Evolutionary conservation across 2,888 invertebrate species (phyloP).

Genomic region (Drosophila prostipennis): DNA sequence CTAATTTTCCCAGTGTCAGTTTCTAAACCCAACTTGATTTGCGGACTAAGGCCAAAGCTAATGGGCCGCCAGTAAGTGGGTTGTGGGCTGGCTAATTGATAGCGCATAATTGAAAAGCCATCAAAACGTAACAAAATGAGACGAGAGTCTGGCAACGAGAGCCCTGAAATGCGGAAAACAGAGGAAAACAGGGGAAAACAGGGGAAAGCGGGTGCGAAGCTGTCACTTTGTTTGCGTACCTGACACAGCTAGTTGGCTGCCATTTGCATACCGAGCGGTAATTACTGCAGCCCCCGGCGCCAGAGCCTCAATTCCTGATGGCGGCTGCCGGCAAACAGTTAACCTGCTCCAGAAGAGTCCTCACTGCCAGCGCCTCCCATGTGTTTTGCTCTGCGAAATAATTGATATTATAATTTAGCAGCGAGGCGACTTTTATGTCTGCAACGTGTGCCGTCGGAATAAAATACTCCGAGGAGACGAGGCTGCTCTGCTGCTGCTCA

Average conservation of each 20-base stretch:
- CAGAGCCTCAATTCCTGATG: slow-evolving; percentile 3
- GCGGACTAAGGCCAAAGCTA: slow-evolving; percentile 13
- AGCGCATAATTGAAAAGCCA: slow-evolving; percentile 44
- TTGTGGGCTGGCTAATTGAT: slow-evolving; percentile 40
- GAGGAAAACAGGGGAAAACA: too few species aligned
- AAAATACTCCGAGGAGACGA: slow-evolving; percentile 29
- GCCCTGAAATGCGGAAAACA: neutral
- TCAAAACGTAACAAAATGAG: slow-evolving; percentile 32
- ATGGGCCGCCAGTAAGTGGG: slow-evolving; percentile 35
- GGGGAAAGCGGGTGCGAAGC: slow-evolving; percentile 10
- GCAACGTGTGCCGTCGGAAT: slow-evolving; percentile 43
- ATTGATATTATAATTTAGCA: slow-evolving; percentile 62
- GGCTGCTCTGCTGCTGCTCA: neutral
- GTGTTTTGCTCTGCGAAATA: slow-evolving; percentile 49
- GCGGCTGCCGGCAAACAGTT: slow-evolving; percentile 13
- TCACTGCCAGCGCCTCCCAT: slow-evolving; percentile 6
- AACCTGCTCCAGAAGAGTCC: slow-evolving; percentile 15
- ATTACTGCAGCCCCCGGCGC: slow-evolving; percentile 44
- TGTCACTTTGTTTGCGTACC: slow-evolving; percentile 38
- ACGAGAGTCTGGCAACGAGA: neutral
- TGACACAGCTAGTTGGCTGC: slow-evolving; percentile 42
- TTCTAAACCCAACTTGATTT: too few species aligned
- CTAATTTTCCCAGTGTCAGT: too few species aligned
- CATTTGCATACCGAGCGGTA: slow-evolving; percentile 57
- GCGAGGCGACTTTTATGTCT: slow-evolving; percentile 49